Evolutionary conservation across 2,113 vertebrate genomes (phyloP).

Genomic region (Lophius piscatorius): DNA sequence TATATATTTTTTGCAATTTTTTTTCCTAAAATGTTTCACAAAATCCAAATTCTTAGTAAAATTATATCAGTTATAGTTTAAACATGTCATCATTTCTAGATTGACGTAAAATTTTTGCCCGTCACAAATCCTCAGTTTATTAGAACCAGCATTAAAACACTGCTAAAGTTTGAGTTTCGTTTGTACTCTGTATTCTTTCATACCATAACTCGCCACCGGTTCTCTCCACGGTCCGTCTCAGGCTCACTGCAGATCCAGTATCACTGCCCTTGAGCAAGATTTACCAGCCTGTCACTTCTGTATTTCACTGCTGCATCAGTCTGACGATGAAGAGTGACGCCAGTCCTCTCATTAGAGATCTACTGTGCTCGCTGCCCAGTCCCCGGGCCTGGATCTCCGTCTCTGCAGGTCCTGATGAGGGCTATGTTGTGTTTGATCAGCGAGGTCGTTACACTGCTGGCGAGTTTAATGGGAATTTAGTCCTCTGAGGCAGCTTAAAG

Average conservation of each 20-base stretch:
- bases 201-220: too few species aligned
- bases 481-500: neutral
- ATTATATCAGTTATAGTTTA: too few species aligned
- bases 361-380: neutral
- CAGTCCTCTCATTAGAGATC: slow-evolving; percentile 18
- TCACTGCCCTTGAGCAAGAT: slow-evolving; percentile 21
- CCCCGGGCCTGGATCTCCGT: neutral
- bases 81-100: too few species aligned
- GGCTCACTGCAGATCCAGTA: neutral
- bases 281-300: neutral
- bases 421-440: neutral
- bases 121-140: too few species aligned
- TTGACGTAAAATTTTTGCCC: too few species aligned
- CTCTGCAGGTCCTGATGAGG: slow-evolving; percentile 15
- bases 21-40: too few species aligned
- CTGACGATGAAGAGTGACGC: slow-evolving; percentile 23
- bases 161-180: too few species aligned
- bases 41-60: too few species aligned
- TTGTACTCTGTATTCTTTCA: too few species aligned
- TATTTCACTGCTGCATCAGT: neutral
- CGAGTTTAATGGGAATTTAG: neutral
- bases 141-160: too few species aligned
- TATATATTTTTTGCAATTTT: too few species aligned
- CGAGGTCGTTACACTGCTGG: slow-evolving; percentile 6
- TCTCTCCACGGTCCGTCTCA: too few species aligned